These are phyloP conservation scores for Lutjanus campechanus DNA, from an alignment of 2,797 vertebrate genomes.

Conservation along the genomic window DNA sequence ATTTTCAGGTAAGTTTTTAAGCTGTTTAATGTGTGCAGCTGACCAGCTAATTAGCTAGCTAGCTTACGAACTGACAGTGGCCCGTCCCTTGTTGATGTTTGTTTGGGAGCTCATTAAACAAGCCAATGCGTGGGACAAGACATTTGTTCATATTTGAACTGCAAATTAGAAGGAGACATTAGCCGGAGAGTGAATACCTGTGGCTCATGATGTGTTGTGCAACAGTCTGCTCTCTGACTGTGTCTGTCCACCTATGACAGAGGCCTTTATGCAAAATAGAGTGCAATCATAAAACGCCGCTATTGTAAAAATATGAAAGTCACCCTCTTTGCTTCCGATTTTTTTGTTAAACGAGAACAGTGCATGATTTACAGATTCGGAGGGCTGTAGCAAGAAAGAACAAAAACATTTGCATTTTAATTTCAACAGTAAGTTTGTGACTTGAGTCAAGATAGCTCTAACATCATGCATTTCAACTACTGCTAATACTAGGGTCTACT, in stretches of 20 bases:
- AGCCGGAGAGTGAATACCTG: not conserved
- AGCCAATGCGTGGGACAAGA: not conserved
- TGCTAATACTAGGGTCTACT: not conserved
- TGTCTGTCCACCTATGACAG: not conserved
- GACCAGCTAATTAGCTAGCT: too few relatives aligned
- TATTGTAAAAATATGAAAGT: too few relatives aligned
- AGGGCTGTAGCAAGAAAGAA: too few relatives aligned
- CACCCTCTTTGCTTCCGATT: too few relatives aligned
- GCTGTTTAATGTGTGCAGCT: too few relatives aligned
- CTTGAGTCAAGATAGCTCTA: not conserved
- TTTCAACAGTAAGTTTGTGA: too few relatives aligned
- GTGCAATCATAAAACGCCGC: too few relatives aligned
- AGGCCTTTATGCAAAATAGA: not conserved
- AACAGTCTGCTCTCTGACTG: not conserved
- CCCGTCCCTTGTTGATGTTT: not conserved
- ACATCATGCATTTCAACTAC: not conserved
- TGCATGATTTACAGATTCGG: too few relatives aligned
- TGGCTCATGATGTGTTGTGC: not conserved
- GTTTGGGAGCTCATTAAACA: not conserved
- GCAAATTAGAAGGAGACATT: not conserved
- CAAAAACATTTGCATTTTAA: too few relatives aligned
- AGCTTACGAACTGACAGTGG: too few relatives aligned
- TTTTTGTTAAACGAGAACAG: too few relatives aligned
- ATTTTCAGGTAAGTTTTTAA: too few relatives aligned
- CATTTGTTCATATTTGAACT: not conserved